Base-by-base conservation (phyloP, 2,888 invertebrate genomes). In the Chromoteleia sp. region DNA sequence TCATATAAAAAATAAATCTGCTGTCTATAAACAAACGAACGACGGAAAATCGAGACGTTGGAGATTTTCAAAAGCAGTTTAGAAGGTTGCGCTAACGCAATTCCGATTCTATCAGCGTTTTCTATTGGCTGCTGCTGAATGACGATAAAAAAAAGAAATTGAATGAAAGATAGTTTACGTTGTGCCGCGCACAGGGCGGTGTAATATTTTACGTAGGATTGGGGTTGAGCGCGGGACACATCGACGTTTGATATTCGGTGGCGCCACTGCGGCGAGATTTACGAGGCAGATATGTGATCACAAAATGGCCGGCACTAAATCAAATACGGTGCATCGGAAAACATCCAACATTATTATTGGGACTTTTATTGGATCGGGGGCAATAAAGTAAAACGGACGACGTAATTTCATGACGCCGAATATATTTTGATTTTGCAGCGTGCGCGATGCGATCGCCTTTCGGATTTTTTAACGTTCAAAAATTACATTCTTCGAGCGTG, bases 311-410 rank as follows among this genome's bases (percentile, higher is more conserved):
- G 89, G 88, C 90, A 91, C 90, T 91, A 91, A 91, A 91, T 91
- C 91, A 91, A 91, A 91, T 90, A 84, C 85, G 89, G 88, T 89
- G 91, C 91, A 91, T 91, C 89, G 91, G 91, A 91, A 91, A 91
- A 91, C 91, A 91, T 91, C 90, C 90, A 90, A 91, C 91, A 91
- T 91, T 91, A 91, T 91, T 91, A 91, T 91, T 91, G 91, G 91
- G 91, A 91, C 91, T 91, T 91, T 91, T 91, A 91, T 91, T 91
- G 91, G 89, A 90, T 88, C 85, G 85, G 78, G 84, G 84, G 86
- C 86, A 85, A 87, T 86, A 86, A 87, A 86, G 87, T 87, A 87
- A 86, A 88, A 86, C 86, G 85, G 84, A 85, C 87, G 87, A 86
- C 86, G 87, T 88, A 86, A 88, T 88, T 88, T 87, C 85, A 85